phyloP scores from a whole-genome alignment of 1,140 invertebrate species.

The Lerema accius region DNA sequence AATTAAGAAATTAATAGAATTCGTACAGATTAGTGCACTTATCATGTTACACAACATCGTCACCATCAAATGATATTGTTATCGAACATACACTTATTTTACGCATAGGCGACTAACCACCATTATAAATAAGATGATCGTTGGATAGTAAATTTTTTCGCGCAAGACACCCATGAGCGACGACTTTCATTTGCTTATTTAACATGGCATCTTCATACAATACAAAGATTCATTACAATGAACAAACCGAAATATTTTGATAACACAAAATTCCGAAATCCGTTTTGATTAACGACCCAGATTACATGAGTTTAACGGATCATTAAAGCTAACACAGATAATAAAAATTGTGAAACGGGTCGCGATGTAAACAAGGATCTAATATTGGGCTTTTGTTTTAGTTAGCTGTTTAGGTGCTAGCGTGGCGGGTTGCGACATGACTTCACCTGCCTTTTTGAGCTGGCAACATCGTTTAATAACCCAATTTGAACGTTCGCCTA shows the following conservation, averaged over 20 bases:
- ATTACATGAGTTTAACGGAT: constrained; percentile 46
- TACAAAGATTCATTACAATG: constrained; percentile 15
- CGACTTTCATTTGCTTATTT: no score
- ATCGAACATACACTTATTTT: no score
- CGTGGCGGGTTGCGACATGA: constrained; percentile 38
- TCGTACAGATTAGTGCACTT: no score
- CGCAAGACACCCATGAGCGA: no score
- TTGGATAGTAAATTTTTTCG: no score
- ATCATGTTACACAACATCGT: no score
- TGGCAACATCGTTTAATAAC: constrained; percentile 32
- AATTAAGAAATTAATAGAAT: no score
- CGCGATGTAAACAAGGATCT: constrained; percentile 42
- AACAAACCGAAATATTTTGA: constrained; percentile 47
- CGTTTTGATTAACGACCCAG: constrained; percentile 49
- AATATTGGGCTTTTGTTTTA: constrained; percentile 45
- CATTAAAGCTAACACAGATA: constrained; percentile 48
- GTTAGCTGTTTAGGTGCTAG: constrained; percentile 35
- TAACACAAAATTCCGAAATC: constrained; percentile 43
- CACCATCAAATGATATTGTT: no score
- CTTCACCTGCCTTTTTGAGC: constrained; percentile 30
- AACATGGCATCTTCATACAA: background rate
- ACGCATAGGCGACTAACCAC: no score
- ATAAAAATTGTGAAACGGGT: constrained; percentile 53
- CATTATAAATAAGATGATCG: no score
- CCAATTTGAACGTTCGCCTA: constrained; percentile 19